A percentile compares a stretch with the other conserved stretches of the same genome.
Conservation (phyloP, 2,113 vertebrate genomes). For the Varanus salvator region DNA sequence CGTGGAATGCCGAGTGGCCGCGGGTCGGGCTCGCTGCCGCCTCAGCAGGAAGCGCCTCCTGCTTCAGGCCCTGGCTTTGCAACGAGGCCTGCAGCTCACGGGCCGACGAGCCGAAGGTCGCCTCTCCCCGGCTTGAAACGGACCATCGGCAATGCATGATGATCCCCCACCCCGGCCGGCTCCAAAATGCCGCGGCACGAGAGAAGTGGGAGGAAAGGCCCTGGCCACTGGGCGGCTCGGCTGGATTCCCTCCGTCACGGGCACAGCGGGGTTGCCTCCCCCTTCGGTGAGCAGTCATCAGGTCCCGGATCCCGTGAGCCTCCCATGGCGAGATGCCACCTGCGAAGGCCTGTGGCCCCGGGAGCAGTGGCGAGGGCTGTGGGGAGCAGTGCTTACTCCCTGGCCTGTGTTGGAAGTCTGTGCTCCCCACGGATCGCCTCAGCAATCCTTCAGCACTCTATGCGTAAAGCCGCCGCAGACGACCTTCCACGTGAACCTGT, state of each 20-base stretch:
- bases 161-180: too few relatives aligned
- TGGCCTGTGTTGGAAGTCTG: too few relatives aligned
- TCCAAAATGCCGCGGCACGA: background rate
- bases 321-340: background rate
- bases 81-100: background rate
- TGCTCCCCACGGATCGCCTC: too few relatives aligned
- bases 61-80: too few relatives aligned
- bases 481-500: too few relatives aligned
- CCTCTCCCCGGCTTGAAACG: too few relatives aligned
- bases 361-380: too few relatives aligned
- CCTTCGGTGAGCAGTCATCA: background rate
- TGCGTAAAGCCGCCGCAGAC: too few relatives aligned
- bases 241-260: background rate
- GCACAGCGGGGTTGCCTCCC: background rate
- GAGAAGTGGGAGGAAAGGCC: background rate
- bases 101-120: background rate
- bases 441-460: too few relatives aligned
- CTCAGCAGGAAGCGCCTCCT: background rate
- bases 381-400: too few relatives aligned
- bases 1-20: background rate
- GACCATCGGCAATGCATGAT: too few relatives aligned
- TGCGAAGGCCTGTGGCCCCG: background rate
- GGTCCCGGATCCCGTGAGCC: background rate
- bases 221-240: background rate
- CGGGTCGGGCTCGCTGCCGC: background rate